Conservation (phyloP, 2,888 invertebrate genomes). For the Hydrotaea cyrtoneurina region DNA sequence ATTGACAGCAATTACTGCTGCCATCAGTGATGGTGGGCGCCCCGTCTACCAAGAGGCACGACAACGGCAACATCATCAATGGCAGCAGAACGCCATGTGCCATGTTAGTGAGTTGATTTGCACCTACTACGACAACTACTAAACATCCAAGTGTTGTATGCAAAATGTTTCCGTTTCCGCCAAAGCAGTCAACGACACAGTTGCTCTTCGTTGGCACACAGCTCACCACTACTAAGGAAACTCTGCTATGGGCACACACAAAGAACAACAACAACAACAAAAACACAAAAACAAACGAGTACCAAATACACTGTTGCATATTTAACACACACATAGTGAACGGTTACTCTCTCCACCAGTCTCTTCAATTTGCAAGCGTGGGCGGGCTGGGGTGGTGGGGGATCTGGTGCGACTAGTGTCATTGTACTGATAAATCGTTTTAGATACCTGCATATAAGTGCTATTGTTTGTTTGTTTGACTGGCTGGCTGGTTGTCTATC, state of each 20-base stretch:
- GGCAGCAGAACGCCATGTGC: background rate
- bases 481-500: background rate
- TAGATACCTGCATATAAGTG: conserved; percentile 67
- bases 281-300: conserved; percentile 17
- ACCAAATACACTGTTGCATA: conserved; percentile 52
- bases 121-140: conserved; percentile 34
- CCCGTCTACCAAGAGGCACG: background rate
- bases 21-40: conserved; percentile 46
- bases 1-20: conserved; percentile 77
- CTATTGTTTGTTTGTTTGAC: conserved; percentile 50
- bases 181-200: conserved; percentile 33
- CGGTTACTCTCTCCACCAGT: background rate
- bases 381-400: background rate
- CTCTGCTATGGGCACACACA: conserved; percentile 25
- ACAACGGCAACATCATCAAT: background rate
- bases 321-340: background rate
- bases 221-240: conserved; percentile 23
- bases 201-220: conserved; percentile 1
- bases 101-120: conserved; percentile 50
- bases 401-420: conserved; percentile 55
- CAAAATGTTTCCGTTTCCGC: conserved; percentile 65
- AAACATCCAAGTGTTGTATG: conserved; percentile 45
- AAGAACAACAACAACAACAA: background rate
- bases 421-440: conserved; percentile 67
- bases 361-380: background rate